Percentiles rank a stretch among this genome's conserved stretches.
These are phyloP conservation scores for Phaonia tiefii DNA, from an alignment of 2,888 invertebrate species.

Conservation along the genomic window DNA sequence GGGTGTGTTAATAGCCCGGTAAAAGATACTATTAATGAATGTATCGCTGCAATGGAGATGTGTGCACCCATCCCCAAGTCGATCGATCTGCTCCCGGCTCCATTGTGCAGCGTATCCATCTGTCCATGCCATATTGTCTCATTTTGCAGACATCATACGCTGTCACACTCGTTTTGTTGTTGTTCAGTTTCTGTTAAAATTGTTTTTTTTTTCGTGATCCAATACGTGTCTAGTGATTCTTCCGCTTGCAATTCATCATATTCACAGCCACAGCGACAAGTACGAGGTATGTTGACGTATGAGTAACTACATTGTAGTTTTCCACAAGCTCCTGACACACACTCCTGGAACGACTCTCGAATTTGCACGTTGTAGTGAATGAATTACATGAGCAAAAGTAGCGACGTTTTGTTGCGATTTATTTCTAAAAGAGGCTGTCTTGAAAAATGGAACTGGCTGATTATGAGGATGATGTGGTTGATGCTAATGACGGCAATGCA, in stretches of 20 bases:
- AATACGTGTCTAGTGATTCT: conserved; percentile 71
- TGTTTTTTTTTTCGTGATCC: background rate
- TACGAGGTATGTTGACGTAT: conserved; percentile 32
- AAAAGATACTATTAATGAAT: too few relatives aligned
- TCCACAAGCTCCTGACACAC: too few relatives aligned
- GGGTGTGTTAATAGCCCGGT: too few relatives aligned
- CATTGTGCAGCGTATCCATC: too few relatives aligned
- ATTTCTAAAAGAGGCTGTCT: conserved; percentile 32
- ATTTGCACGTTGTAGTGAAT: background rate
- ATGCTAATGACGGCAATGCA: conserved; percentile 35
- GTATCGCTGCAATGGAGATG: too few relatives aligned
- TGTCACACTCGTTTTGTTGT: conserved; percentile 66
- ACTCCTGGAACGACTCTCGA: background rate
- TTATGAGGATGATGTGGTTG: conserved; percentile 12
- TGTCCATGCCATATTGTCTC: too few relatives aligned
- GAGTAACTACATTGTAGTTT: too few relatives aligned
- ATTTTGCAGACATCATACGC: conserved; percentile 54
- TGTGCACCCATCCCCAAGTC: too few relatives aligned
- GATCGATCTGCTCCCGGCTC: too few relatives aligned
- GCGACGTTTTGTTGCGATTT: conserved; percentile 44
- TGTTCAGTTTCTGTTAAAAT: background rate
- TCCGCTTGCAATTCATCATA: conserved; percentile 79
- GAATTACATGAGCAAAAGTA: background rate
- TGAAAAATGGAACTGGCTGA: conserved; percentile 11
- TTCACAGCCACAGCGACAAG: conserved; percentile 68